Evolutionary conservation across 2,888 invertebrate species (phyloP).

Genomic region (Parascotia fuliginaria): DNA sequence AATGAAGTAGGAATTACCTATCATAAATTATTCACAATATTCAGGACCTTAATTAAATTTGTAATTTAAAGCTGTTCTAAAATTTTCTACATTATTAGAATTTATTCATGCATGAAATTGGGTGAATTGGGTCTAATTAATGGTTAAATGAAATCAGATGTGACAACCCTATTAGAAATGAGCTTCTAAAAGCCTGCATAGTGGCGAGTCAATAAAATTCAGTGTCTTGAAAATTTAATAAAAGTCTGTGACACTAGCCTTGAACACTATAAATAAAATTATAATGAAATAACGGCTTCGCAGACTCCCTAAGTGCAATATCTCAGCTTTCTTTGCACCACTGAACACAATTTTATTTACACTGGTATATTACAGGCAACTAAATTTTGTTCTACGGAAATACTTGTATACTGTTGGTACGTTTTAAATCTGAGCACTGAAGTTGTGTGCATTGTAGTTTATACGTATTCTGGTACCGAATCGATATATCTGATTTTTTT

Average conservation of each 20-base stretch:
- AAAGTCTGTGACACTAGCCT: slow-evolving; percentile 20
- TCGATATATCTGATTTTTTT: too few species aligned
- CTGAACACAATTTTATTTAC: slow-evolving; percentile 28
- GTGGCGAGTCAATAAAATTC: slow-evolving; percentile 35
- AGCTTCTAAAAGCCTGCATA: slow-evolving; percentile 14
- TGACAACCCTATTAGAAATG: slow-evolving; percentile 8
- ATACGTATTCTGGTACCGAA: too few species aligned
- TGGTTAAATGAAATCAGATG: not conserved
- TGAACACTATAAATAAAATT: slow-evolving; percentile 40
- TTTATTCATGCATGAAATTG: not conserved
- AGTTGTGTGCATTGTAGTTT: too few species aligned
- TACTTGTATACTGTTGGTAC: not conserved
- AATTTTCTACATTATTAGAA: not conserved
- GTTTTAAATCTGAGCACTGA: too few species aligned
- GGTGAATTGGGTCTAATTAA: not conserved
- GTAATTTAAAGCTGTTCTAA: not conserved
- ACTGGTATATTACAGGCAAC: slow-evolving; percentile 17
- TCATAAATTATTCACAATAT: too few species aligned
- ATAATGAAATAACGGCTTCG: slow-evolving; percentile 37
- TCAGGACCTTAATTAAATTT: not conserved
- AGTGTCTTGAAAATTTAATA: slow-evolving; percentile 36
- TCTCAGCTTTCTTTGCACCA: slow-evolving; percentile 16
- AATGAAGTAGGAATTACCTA: too few species aligned
- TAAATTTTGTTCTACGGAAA: slow-evolving; percentile 5
- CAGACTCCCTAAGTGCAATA: slow-evolving; percentile 28